Conservation (phyloP, 1,140 invertebrate species). For the Melipona quadrifasciata region DNA sequence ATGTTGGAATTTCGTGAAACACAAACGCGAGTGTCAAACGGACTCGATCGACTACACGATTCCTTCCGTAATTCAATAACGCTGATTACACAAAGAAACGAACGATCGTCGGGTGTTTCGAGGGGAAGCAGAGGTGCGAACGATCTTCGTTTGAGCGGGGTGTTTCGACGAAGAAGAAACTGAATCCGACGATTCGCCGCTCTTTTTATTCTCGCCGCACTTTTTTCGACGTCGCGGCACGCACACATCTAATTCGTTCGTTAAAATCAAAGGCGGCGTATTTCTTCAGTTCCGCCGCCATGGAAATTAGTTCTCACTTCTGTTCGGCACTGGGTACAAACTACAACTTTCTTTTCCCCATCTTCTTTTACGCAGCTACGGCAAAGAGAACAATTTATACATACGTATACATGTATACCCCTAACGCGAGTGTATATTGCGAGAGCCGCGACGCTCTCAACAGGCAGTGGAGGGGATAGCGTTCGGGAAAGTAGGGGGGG, state of each 20-base stretch:
- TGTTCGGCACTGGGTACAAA: too few relatives aligned
- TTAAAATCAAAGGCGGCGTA: too few relatives aligned
- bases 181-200: background rate
- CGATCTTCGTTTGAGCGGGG: background rate
- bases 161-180: background rate
- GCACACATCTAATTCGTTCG: background rate
- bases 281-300: too few relatives aligned
- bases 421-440: too few relatives aligned
- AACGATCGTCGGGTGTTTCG: background rate
- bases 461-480: too few relatives aligned
- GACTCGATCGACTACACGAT: background rate
- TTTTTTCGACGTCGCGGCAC: background rate
- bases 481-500: too few relatives aligned
- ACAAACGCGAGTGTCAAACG: slow-evolving; percentile 27
- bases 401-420: too few relatives aligned
- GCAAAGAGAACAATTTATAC: too few relatives aligned
- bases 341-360: too few relatives aligned
- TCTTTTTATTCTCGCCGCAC: background rate
- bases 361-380: too few relatives aligned
- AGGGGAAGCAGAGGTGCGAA: background rate
- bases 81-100: slow-evolving; percentile 3
- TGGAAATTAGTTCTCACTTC: too few relatives aligned
- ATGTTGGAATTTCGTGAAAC: slow-evolving; percentile 53
- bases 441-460: too few relatives aligned
- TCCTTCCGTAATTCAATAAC: slow-evolving; percentile 8